Percentiles rank a stretch among this genome's conserved stretches.
phyloP scores from a whole-genome alignment of 2,888 invertebrate species.

The Chrysolina oricalcia region DNA sequence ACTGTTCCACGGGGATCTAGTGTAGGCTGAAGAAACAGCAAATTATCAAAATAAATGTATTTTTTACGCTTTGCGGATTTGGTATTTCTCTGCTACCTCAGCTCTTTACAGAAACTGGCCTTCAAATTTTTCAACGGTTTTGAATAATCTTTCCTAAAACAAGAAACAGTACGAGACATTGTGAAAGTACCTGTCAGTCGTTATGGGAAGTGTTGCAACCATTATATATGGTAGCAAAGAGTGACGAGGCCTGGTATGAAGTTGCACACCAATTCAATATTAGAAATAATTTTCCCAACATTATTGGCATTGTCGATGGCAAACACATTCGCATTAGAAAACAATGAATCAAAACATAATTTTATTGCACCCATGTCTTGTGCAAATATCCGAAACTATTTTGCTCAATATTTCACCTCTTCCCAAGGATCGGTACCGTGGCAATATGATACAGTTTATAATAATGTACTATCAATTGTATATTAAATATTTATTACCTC shows the following conservation, averaged over 20 bases:
- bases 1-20: neutral
- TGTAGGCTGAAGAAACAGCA: neutral
- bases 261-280: neutral
- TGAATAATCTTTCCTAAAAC: no score
- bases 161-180: neutral
- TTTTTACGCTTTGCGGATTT: slow-evolving; percentile 1
- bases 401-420: slow-evolving; percentile 24
- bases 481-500: no score
- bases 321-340: slow-evolving; percentile 8
- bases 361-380: slow-evolving; percentile 4
- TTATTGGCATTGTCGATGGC: neutral
- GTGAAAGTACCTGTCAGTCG: neutral
- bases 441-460: slow-evolving; percentile 16
- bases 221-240: neutral
- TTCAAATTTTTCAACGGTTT: no score
- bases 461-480: neutral
- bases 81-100: neutral
- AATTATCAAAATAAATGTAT: neutral
- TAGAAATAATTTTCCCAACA: slow-evolving; percentile 5
- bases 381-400: slow-evolving; percentile 9
- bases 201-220: neutral
- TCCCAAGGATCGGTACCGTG: slow-evolving; percentile 21
- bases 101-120: no score
- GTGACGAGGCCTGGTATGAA: neutral
- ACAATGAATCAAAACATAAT: slow-evolving; percentile 16